phyloP scores from a whole-genome alignment of 1,140 invertebrate species.

The Acromyrmex charruanus region DNA sequence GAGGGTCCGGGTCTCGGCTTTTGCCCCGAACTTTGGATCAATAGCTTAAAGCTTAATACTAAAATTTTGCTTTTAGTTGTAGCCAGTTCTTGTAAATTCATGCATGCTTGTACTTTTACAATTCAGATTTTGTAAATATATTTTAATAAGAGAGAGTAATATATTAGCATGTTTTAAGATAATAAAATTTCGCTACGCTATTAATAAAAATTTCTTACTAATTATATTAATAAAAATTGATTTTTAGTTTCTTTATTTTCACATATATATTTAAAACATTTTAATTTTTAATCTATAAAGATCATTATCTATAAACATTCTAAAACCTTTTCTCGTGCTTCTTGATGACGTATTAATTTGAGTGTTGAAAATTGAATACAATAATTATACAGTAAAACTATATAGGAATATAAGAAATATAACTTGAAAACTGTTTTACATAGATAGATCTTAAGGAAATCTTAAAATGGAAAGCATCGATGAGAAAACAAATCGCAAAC shows the following conservation, averaged over 20 bases:
- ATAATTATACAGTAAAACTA: not conserved
- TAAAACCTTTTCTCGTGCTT: not conserved
- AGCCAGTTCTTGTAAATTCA: not conserved
- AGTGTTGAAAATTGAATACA: not conserved
- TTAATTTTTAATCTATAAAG: not conserved
- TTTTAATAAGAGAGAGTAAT: not conserved
- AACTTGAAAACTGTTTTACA: conserved; percentile 7
- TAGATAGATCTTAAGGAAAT: not conserved
- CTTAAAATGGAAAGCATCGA: not conserved
- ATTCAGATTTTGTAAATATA: not conserved
- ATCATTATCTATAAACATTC: not conserved
- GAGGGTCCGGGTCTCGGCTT: conserved; percentile 64
- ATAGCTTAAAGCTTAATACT: conserved; percentile 52
- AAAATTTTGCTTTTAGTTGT: conserved; percentile 29
- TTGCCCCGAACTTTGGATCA: conserved; percentile 63
- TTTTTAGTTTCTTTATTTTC: not conserved
- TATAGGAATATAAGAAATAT: not conserved
- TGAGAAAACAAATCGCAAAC: conserved; percentile 36
- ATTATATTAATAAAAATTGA: not conserved
- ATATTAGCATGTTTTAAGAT: not conserved
- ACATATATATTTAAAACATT: not conserved
- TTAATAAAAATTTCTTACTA: not conserved
- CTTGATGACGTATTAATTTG: not conserved
- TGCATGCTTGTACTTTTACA: not conserved
- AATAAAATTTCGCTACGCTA: not conserved